These are phyloP conservation scores for Naso thynnoides DNA, from an alignment of 2,797 vertebrate species.

Conservation along the genomic window DNA sequence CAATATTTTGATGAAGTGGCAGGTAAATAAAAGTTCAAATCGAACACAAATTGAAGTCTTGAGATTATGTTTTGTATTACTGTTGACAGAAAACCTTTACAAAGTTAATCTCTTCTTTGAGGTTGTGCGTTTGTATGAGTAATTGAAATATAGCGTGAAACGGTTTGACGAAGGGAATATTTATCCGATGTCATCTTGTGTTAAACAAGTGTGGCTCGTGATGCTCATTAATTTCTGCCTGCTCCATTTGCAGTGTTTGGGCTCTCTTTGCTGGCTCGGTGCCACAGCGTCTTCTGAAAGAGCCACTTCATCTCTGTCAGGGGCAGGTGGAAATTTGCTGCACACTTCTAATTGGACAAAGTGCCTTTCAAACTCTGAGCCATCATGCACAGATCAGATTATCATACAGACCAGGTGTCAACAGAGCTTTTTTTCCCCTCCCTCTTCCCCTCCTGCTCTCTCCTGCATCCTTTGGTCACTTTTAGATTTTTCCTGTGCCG, in stretches of 20 bases:
- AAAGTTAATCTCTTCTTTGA: slow-evolving; percentile 6
- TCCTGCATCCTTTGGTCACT: slow-evolving; percentile 38
- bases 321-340: slow-evolving; percentile 92
- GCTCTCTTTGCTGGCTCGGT: slow-evolving; percentile 86
- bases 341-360: slow-evolving; percentile 95
- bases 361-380: slow-evolving; percentile 90
- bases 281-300: slow-evolving; percentile 91
- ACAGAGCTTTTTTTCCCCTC: slow-evolving; percentile 66
- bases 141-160: slow-evolving; percentile 64
- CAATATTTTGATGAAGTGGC: background rate
- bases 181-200: slow-evolving; percentile 88
- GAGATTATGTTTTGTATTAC: background rate
- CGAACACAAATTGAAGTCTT: background rate
- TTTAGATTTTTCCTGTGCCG: slow-evolving; percentile 30
- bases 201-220: slow-evolving; percentile 90
- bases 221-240: slow-evolving; percentile 95
- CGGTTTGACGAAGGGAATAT: slow-evolving; percentile 82
- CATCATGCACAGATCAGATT: slow-evolving; percentile 86
- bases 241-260: slow-evolving; percentile 87
- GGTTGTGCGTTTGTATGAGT: slow-evolving; percentile 20
- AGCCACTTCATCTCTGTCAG: slow-evolving; percentile 95
- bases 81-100: slow-evolving; percentile 5
- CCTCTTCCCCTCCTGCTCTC: slow-evolving; percentile 33
- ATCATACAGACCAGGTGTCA: slow-evolving; percentile 81
- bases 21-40: slow-evolving; percentile 28